A percentile compares a stretch with the other conserved stretches of the same genome.
Conservation (phyloP, 2,797 vertebrate species). For the Momotus momota region DNA sequence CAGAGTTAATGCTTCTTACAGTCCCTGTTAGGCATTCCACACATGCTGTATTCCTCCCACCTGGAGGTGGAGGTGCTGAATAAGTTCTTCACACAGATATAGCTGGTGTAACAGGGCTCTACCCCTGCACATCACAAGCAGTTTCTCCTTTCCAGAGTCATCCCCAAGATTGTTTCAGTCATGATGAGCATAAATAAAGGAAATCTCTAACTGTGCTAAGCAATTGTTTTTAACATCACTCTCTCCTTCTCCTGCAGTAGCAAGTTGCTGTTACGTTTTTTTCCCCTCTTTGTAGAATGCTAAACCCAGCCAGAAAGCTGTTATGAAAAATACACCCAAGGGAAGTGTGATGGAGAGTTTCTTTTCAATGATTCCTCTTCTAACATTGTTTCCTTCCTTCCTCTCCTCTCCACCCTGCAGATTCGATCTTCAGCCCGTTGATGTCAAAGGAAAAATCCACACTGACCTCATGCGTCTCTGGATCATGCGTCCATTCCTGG, state of each 20-base stretch:
- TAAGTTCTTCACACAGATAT: neutral
- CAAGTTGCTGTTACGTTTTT: neutral
- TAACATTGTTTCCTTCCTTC: constrained; percentile 71
- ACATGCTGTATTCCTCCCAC: rapidly evolving
- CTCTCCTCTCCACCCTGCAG: constrained; percentile 21
- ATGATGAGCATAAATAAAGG: neutral
- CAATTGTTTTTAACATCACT: neutral
- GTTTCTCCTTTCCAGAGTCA: neutral
- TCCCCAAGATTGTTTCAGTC: neutral
- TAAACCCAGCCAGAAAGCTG: constrained; percentile 54
- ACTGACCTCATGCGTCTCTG: constrained; percentile 59
- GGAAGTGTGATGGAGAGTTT: constrained; percentile 54
- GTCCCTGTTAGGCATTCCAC: neutral
- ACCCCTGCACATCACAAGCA: neutral
- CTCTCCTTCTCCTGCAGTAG: neutral
- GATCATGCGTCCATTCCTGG: neutral
- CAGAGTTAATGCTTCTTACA: neutral
- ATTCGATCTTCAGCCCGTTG: neutral
- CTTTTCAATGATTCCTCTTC: constrained; percentile 50
- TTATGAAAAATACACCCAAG: constrained; percentile 42
- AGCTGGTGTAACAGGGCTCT: neutral
- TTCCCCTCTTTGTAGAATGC: neutral
- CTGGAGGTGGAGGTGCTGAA: neutral
- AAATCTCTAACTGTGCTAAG: neutral
- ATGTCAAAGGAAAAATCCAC: constrained; percentile 65